phyloP scores from a whole-genome alignment of 2,888 invertebrate genomes.

The Nephrocerus scutellatus region DNA sequence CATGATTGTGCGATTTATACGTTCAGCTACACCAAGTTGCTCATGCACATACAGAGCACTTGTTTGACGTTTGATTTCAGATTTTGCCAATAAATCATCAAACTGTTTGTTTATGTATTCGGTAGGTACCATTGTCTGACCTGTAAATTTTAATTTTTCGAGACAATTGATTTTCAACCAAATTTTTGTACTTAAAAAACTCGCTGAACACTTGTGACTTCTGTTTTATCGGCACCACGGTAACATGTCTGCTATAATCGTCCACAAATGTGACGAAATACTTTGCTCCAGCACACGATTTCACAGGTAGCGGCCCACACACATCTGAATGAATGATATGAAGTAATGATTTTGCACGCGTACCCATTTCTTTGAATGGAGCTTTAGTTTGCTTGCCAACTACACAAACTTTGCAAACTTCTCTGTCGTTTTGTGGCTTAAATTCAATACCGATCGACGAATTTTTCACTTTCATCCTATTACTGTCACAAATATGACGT shows the following conservation, averaged over 20 bases:
- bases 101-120: slow-evolving; percentile 20
- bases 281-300: slow-evolving; percentile 31
- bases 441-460: slow-evolving; percentile 13
- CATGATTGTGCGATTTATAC: slow-evolving; percentile 22
- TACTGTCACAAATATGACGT: slow-evolving; percentile 23
- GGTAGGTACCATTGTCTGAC: slow-evolving; percentile 20
- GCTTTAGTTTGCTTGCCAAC: slow-evolving; percentile 25
- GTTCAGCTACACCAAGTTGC: slow-evolving; percentile 24
- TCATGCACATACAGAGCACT: slow-evolving; percentile 21
- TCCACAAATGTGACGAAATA: slow-evolving; percentile 40
- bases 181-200: slow-evolving; percentile 20
- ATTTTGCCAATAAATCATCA: slow-evolving; percentile 15
- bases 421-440: slow-evolving; percentile 11
- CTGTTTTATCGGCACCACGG: slow-evolving; percentile 14
- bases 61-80: slow-evolving; percentile 23
- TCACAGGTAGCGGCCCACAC: slow-evolving; percentile 35
- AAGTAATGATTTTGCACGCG: slow-evolving; percentile 23
- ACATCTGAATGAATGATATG: slow-evolving; percentile 37
- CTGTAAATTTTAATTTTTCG: slow-evolving; percentile 20
- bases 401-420: slow-evolving; percentile 23
- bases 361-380: slow-evolving; percentile 21
- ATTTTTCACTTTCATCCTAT: slow-evolving; percentile 13
- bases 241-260: slow-evolving; percentile 23
- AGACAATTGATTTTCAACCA: slow-evolving; percentile 23
- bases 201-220: slow-evolving; percentile 22